Conservation (phyloP, 2,113 vertebrate genomes). For the Martes martes region DNA sequence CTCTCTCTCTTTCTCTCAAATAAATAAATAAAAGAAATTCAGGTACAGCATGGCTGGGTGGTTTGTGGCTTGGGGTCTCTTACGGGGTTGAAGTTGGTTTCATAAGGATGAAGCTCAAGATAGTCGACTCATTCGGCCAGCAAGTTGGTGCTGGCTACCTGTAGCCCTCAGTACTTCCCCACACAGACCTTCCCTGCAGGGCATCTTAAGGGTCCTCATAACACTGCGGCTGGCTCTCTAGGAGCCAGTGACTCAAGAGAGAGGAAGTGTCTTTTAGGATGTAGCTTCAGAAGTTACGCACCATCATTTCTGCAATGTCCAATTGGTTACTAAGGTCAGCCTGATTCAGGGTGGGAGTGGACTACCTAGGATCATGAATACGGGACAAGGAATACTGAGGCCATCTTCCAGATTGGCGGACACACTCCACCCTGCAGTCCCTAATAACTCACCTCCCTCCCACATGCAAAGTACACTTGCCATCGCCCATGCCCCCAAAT, state of each 20-base stretch:
- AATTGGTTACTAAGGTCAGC: neutral
- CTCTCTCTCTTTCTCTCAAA: too few species aligned
- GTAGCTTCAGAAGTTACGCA: neutral
- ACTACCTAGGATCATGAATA: neutral
- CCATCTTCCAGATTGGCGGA: neutral
- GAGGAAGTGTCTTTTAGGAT: neutral
- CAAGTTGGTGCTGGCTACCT: neutral
- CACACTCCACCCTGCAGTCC: neutral
- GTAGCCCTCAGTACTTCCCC: neutral
- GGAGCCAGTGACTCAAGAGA: neutral
- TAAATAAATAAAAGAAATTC: neutral
- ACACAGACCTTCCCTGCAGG: neutral
- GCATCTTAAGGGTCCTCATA: neutral
- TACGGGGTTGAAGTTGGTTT: neutral
- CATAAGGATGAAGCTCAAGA: neutral
- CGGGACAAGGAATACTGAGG: neutral
- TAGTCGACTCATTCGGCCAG: neutral
- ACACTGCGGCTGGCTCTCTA: neutral
- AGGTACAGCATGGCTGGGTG: neutral
- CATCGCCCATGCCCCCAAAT: neutral
- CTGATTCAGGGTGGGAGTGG: neutral
- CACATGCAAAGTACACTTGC: neutral
- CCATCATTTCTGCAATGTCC: neutral
- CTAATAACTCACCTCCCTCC: neutral
- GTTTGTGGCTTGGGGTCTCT: neutral